Percentiles rank a stretch among this genome's conserved stretches.
These are phyloP conservation scores for Sesia bembeciformis DNA, from an alignment of 2,888 invertebrate genomes.

Conservation along the genomic window DNA sequence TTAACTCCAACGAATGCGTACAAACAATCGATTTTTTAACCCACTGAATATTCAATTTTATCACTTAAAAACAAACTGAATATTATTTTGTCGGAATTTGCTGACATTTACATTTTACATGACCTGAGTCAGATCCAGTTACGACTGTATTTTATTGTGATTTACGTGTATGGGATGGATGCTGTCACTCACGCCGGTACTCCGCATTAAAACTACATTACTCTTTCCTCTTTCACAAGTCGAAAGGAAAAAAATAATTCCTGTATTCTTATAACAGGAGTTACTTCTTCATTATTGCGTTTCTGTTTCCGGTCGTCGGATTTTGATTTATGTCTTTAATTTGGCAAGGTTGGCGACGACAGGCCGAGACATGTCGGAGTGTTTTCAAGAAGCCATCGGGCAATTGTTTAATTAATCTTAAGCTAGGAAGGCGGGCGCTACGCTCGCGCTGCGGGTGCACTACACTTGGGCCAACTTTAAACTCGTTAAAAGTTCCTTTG, in stretches of 20 bases:
- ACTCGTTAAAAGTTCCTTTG: slow-evolving; percentile 74
- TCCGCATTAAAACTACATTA: background rate
- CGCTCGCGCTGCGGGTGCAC: slow-evolving; percentile 44
- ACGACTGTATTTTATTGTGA: background rate
- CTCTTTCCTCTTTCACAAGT: background rate
- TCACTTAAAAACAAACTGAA: slow-evolving; percentile 24
- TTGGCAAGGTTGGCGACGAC: slow-evolving; percentile 72
- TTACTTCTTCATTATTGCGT: slow-evolving; percentile 64
- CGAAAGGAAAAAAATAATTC: background rate
- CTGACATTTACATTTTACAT: slow-evolving; percentile 30
- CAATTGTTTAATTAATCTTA: slow-evolving; percentile 75
- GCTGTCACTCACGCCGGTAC: background rate
- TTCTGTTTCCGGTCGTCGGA: slow-evolving; percentile 61
- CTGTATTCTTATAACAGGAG: background rate
- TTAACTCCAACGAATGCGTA: slow-evolving; percentile 26
- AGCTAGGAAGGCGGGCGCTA: slow-evolving; percentile 54
- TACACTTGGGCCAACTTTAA: slow-evolving; percentile 70
- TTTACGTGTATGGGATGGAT: background rate
- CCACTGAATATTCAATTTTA: slow-evolving; percentile 36
- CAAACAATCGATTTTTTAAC: slow-evolving; percentile 21
- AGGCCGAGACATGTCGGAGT: slow-evolving; percentile 73
- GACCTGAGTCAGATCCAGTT: background rate
- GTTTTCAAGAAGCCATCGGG: slow-evolving; percentile 72
- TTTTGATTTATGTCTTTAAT: slow-evolving; percentile 73
- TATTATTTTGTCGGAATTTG: slow-evolving; percentile 18